phyloP scores from a whole-genome alignment of 1,140 invertebrate species.

The Chrysoperla carnea region DNA sequence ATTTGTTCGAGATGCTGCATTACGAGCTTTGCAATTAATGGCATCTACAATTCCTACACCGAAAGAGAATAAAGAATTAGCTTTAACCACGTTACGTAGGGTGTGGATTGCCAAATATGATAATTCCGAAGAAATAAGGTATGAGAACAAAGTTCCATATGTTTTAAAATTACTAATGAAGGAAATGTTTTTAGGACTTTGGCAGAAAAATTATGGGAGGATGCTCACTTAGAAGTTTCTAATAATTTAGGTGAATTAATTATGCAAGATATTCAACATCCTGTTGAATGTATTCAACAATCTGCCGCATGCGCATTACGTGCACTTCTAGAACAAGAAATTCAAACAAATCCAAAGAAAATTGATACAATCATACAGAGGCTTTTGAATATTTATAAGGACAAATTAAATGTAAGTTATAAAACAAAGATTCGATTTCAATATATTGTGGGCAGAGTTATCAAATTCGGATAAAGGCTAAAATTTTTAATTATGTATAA shows the following conservation, averaged over 20 bases:
- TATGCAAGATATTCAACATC: constrained; percentile 59
- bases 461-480: no score
- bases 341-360: constrained; percentile 33
- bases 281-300: constrained; percentile 58
- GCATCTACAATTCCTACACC: constrained; percentile 40
- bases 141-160: constrained; percentile 6
- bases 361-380: constrained; percentile 37
- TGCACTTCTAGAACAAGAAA: constrained; percentile 37
- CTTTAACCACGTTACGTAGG: constrained; percentile 42
- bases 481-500: no score
- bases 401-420: constrained; percentile 46
- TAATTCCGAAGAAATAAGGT: constrained; percentile 45
- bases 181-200: constrained; percentile 26
- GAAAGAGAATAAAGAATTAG: constrained; percentile 35
- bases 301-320: constrained; percentile 61
- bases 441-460: no score
- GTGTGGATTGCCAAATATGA: constrained; percentile 69
- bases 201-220: constrained; percentile 49
- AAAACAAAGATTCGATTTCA: no score
- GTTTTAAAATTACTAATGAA: neutral
- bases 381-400: constrained; percentile 57
- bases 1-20: constrained; percentile 61
- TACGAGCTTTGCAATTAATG: constrained; percentile 53
- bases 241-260: constrained; percentile 40
- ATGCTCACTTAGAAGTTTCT: constrained; percentile 33